Evolutionary conservation across 2,888 invertebrate genomes (phyloP).

Genomic region (Ctena decussata): DNA sequence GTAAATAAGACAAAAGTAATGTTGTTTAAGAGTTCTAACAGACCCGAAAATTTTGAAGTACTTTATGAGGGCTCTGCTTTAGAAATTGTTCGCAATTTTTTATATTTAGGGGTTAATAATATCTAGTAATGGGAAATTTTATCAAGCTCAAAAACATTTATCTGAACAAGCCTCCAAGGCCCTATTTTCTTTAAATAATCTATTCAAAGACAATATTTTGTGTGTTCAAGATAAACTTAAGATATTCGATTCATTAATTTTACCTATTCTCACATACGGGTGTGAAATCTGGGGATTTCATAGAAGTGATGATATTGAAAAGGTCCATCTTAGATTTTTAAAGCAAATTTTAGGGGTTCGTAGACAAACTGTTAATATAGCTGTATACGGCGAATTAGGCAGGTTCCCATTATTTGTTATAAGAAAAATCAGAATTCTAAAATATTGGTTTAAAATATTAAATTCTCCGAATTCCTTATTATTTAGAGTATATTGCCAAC

Average conservation of each 20-base stretch:
- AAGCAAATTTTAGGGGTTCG: neutral
- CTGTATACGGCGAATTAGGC: neutral
- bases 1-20: neutral
- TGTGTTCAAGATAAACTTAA: neutral
- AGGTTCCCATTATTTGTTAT: neutral
- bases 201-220: neutral
- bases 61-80: neutral
- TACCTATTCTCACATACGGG: neutral
- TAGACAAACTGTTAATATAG: neutral
- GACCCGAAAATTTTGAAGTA: neutral
- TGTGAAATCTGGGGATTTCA: constrained; percentile 14
- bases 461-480: neutral
- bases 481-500: neutral
- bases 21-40: neutral
- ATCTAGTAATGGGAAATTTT: too few relatives aligned
- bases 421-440: neutral
- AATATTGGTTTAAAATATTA: constrained; percentile 8
- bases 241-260: neutral
- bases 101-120: neutral
- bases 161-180: neutral
- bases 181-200: neutral
- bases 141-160: neutral
- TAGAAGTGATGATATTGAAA: neutral
- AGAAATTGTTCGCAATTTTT: neutral
- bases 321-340: neutral